Evolutionary conservation across 2,113 vertebrate species (phyloP), one percentile per base, ranked within the genome.

Genomic region (Herpetotheres cachinnans): DNA sequence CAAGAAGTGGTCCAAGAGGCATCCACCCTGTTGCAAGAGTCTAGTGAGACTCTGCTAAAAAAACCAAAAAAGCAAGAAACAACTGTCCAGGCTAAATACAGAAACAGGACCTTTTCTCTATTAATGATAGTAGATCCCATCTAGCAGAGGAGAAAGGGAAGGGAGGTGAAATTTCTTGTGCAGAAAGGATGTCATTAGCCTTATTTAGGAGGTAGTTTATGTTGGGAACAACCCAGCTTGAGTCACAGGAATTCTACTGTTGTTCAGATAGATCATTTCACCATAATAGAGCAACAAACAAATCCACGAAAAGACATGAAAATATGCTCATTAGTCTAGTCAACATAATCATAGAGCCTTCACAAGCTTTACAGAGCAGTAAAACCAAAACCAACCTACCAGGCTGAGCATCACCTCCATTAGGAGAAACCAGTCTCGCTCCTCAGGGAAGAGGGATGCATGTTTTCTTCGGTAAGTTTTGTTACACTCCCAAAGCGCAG

Each of bases 401-500:
- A 98, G 96, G 90, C 95, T 98, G 88, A 98, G 66, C 86, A 98
- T 97, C 94, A 98, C 96, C 88, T 98, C 98, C 98, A 98, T 98
- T 76, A 94, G 21, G 63, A 87, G 70, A 49, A 95, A 67, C 38
- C 9, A 13, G 44, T 19, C 38, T 49, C n/a, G 24, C 27, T 59
- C 72, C 54, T 66, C 44, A 17, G 30, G 22, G 1, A 9, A 67
- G 55, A 58, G 58, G 42, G 79, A 46, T 4, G 10, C 44, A 38
- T 40, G n/a, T 20, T 84, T 69, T 73, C 77, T 40, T 76, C 89
- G 32, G 21, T 12, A 56, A 27, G 4, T 56, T 76, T 1, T 59
- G 34, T 30, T 56, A 66, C 20, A 2, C 14, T 56, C 54, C 40
- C 42, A 25, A 76, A 76, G 1, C 0, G 8, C 6, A 4, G 63